phyloP scores from a whole-genome alignment of 2,113 vertebrate species.

The Tamias sibiricus region DNA sequence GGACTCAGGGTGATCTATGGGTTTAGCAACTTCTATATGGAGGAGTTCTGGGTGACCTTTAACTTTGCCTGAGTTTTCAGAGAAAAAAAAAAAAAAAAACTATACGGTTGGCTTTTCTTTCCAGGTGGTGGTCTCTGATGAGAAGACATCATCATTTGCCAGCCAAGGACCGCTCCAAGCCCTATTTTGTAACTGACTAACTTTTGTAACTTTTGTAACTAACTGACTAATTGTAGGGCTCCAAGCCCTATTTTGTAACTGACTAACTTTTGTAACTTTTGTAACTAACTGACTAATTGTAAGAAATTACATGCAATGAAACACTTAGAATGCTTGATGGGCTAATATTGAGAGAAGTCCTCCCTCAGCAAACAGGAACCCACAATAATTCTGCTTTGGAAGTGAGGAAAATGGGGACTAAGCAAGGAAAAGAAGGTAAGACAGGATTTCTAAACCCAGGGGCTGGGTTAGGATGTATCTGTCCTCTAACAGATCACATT shows the following conservation, averaged over 20 bases:
- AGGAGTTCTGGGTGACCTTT: slow-evolving; percentile 34
- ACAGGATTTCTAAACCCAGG: background rate
- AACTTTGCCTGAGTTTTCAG: background rate
- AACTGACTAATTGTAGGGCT: no score
- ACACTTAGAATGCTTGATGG: background rate
- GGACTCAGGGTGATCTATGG: slow-evolving; percentile 21
- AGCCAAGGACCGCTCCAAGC: background rate
- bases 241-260: background rate
- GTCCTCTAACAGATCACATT: background rate
- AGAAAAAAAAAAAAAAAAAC: slow-evolving; percentile 33
- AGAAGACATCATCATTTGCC: background rate
- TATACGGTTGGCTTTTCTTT: background rate
- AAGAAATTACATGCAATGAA: background rate
- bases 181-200: background rate
- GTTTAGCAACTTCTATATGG: slow-evolving; percentile 53
- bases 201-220: no score
- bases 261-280: no score
- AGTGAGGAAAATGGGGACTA: background rate
- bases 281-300: background rate
- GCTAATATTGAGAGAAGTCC: background rate
- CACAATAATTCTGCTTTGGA: background rate
- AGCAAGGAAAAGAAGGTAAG: background rate
- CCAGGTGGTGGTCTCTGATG: background rate
- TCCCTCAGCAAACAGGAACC: background rate
- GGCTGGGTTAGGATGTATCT: background rate